phyloP scores from a whole-genome alignment of 2,888 invertebrate genomes.

The Bhutanitis thaidina region DNA sequence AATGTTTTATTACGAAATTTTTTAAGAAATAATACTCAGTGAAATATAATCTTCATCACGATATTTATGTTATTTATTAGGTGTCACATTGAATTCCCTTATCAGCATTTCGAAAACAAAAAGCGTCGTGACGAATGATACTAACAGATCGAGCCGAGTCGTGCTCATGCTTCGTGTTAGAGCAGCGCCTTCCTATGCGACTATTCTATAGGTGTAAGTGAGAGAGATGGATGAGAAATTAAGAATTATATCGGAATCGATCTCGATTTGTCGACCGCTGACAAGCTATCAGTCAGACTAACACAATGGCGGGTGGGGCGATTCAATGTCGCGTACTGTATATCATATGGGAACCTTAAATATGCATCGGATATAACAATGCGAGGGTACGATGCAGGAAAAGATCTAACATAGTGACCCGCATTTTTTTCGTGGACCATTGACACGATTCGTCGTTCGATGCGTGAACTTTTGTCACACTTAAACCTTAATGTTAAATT shows the following conservation, averaged over 20 bases:
- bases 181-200: slow-evolving; percentile 27
- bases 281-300: slow-evolving; percentile 63
- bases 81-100: slow-evolving; percentile 59
- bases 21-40: neutral
- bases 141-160: slow-evolving; percentile 40
- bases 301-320: slow-evolving; percentile 61
- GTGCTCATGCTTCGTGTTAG: slow-evolving; percentile 37
- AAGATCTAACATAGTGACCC: slow-evolving; percentile 21
- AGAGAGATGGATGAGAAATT: slow-evolving; percentile 45
- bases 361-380: slow-evolving; percentile 51
- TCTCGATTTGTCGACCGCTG: slow-evolving; percentile 71
- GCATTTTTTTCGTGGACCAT: slow-evolving; percentile 16
- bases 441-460: slow-evolving; percentile 13
- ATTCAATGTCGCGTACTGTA: slow-evolving; percentile 45
- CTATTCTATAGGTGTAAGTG: slow-evolving; percentile 30
- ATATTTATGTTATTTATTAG: slow-evolving; percentile 54
- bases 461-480: slow-evolving; percentile 14
- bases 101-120: slow-evolving; percentile 47
- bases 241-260: slow-evolving; percentile 66
- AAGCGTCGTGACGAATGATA: slow-evolving; percentile 65
- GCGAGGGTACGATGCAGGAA: slow-evolving; percentile 27
- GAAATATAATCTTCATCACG: slow-evolving; percentile 20
- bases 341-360: slow-evolving; percentile 50
- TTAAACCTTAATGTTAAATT: slow-evolving; percentile 1
- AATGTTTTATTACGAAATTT: neutral